Percentiles rank a stretch among this genome's conserved stretches.
phyloP scores from a whole-genome alignment of 2,113 vertebrate species.

The Nannobrachium achirus region DNA sequence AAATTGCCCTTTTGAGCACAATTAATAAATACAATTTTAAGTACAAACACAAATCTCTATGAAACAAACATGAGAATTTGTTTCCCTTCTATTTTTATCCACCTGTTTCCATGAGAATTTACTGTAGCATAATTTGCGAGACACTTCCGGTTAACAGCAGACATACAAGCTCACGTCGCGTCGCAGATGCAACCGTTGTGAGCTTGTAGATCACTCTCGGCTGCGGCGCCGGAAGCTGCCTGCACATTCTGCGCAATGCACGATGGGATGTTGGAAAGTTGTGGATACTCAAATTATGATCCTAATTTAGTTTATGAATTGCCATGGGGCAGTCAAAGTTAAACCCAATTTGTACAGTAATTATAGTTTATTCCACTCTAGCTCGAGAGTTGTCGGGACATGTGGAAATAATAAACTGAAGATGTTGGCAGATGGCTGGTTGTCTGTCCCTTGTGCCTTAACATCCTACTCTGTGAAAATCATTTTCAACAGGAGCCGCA shows the following conservation, averaged over 20 bases:
- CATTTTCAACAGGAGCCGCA: not conserved
- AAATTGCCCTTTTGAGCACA: not conserved
- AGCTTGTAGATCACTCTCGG: too few species aligned
- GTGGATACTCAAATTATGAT: not conserved
- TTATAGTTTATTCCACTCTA: conserved; percentile 22
- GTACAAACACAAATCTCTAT: not conserved
- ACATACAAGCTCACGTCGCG: too few species aligned
- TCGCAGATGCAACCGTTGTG: too few species aligned
- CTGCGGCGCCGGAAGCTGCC: too few species aligned
- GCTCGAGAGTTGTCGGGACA: conserved; percentile 11
- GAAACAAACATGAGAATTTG: not conserved
- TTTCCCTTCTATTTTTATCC: too few species aligned
- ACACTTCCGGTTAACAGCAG: too few species aligned
- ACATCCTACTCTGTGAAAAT: conserved; percentile 4
- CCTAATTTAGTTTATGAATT: conserved; percentile 9
- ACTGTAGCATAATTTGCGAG: too few species aligned
- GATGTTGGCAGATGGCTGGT: conserved; percentile 3
- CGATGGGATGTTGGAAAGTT: too few species aligned
- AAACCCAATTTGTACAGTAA: conserved; percentile 32
- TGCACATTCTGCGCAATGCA: too few species aligned
- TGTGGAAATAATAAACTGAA: conserved; percentile 17
- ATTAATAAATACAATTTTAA: not conserved
- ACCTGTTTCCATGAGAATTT: too few species aligned
- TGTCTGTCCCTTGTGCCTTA: not conserved
- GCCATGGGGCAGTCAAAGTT: conserved; percentile 5